phyloP scores from a whole-genome alignment of 2,888 invertebrate genomes.

The Plebejus melissa region DNA sequence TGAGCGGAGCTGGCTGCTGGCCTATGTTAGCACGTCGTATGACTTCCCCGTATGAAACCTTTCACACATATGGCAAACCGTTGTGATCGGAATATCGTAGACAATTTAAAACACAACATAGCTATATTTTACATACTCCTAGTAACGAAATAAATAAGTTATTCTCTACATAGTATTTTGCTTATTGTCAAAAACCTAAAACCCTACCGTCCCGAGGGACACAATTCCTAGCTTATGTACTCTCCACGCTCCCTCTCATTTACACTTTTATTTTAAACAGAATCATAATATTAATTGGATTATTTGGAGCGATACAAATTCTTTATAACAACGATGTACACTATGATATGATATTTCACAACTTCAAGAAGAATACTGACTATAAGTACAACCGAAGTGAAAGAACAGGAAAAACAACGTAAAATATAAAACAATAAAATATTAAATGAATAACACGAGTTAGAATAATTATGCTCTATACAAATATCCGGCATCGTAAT shows the following conservation, averaged over 20 bases:
- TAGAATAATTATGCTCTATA: constrained; percentile 14
- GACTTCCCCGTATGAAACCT: constrained; percentile 49
- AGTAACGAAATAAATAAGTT: constrained; percentile 75
- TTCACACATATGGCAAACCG: constrained; percentile 74
- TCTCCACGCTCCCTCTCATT: constrained; percentile 32
- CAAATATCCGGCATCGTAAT: constrained; percentile 1
- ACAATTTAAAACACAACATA: constrained; percentile 75
- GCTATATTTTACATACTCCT: constrained; percentile 74
- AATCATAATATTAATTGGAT: constrained; percentile 22
- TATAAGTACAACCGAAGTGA: constrained; percentile 54
- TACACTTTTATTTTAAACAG: constrained; percentile 22
- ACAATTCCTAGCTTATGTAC: constrained; percentile 63
- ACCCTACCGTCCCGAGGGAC: constrained; percentile 44
- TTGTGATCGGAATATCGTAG: constrained; percentile 64
- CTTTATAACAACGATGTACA: constrained; percentile 26
- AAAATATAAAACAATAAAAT: constrained; percentile 40
- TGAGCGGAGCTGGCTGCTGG: background rate
- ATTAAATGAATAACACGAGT: constrained; percentile 39
- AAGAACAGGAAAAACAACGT: constrained; percentile 42
- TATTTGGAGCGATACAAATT: constrained; percentile 14
- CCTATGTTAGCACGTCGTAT: constrained; percentile 5
- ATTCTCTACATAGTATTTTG: constrained; percentile 65
- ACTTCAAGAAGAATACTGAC: constrained; percentile 46
- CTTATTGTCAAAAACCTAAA: constrained; percentile 76
- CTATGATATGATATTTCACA: constrained; percentile 59